These are phyloP conservation scores for Hydractinia echinata DNA, from an alignment of 30 jellyfish, hydroid and myxozoan genomes.

Conservation along the genomic window DNA sequence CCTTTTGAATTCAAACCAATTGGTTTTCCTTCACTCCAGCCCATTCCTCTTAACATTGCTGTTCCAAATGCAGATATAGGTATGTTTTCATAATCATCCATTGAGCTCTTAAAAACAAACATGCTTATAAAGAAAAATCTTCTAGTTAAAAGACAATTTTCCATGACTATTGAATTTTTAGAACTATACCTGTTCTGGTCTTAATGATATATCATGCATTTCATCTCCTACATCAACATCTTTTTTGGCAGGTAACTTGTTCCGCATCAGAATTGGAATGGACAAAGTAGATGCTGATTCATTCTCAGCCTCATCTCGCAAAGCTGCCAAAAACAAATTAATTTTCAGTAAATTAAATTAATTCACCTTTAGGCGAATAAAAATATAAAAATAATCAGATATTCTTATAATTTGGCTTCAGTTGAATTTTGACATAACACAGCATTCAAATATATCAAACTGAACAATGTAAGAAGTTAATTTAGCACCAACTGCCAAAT, in stretches of 20 bases:
- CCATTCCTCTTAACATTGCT: slow-evolving; percentile 97
- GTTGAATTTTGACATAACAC: too few species aligned
- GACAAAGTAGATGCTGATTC: slow-evolving; percentile 30
- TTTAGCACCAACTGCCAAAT: too few species aligned
- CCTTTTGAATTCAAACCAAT: slow-evolving; percentile 93
- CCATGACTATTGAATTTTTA: not conserved
- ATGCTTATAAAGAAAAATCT: not conserved
- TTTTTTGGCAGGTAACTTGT: slow-evolving; percentile 47
- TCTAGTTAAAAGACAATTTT: not conserved
- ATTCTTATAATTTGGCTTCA: too few species aligned
- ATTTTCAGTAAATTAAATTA: not conserved
- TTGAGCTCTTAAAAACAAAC: slow-evolving; percentile 52
- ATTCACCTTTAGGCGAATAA: not conserved
- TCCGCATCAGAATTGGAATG: slow-evolving; percentile 71
- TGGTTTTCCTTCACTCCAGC: slow-evolving; percentile 96
- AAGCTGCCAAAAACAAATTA: slow-evolving; percentile 30
- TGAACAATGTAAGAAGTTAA: too few species aligned
- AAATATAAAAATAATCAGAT: not conserved
- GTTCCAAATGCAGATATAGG: slow-evolving; percentile 92
- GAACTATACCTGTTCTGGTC: slow-evolving; percentile 68
- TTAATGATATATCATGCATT: slow-evolving; percentile 45
- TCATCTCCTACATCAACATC: slow-evolving; percentile 50
- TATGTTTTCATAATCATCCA: slow-evolving; percentile 74
- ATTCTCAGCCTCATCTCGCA: slow-evolving; percentile 42
- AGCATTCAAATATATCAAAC: too few species aligned